A percentile compares a stretch with the other conserved stretches of the same genome.
phyloP scores from a whole-genome alignment of 2,888 invertebrate genomes.

The Prosapia bicincta region DNA sequence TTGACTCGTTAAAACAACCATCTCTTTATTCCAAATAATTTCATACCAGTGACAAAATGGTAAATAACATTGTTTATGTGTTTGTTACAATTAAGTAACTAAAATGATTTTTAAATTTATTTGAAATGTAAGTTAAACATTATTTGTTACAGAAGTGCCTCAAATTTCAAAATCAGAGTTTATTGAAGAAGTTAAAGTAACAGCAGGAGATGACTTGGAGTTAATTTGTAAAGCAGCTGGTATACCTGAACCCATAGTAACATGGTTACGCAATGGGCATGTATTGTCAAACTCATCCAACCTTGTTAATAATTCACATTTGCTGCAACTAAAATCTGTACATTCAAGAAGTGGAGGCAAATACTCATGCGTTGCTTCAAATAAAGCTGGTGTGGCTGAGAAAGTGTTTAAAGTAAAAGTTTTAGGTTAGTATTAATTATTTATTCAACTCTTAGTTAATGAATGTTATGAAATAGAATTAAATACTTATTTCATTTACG shows the following conservation, averaged over 20 bases:
- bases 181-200: conserved; percentile 45
- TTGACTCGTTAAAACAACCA: no score
- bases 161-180: conserved; percentile 39
- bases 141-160: conserved; percentile 38
- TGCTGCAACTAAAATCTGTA: conserved; percentile 3
- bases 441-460: no score
- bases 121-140: background rate
- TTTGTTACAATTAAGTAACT: no score
- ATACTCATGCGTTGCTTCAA: conserved; percentile 58
- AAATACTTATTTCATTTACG: no score
- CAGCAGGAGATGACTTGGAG: conserved; percentile 37
- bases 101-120: no score
- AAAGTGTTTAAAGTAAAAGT: conserved; percentile 53
- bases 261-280: conserved; percentile 42
- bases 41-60: no score
- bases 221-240: conserved; percentile 35
- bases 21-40: no score
- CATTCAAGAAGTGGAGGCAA: conserved; percentile 46
- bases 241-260: conserved; percentile 32
- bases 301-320: background rate
- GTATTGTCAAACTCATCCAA: conserved; percentile 30
- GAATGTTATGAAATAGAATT: no score
- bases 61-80: no score
- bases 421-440: conserved; percentile 45
- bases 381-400: conserved; percentile 54